Base-by-base conservation (phyloP, 2,797 vertebrate species). In the Peromyscus attwateri region DNA sequence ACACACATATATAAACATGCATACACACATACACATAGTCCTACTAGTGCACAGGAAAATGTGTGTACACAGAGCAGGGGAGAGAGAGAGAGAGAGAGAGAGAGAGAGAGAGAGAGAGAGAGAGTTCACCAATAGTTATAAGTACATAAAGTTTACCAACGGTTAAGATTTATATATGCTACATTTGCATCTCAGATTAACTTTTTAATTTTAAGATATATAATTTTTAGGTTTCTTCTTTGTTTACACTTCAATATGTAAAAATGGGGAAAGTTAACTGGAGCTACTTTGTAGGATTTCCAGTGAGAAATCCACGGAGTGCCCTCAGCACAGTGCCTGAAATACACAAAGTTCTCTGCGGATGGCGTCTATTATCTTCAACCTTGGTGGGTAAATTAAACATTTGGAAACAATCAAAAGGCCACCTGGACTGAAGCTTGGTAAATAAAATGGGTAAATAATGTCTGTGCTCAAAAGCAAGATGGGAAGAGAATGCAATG, bases 341-440 rank as follows among this genome's bases (percentile, higher is more conserved):
- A 95, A 91, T 25, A 43, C 25, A 43, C 9, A 49, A 76, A 37
- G 49, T 40, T 55, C 1, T 37, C 27, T 64, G 10, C 10, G 43
- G 66, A 46, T 80, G 13, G 37, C 31, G 27, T 70, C 62, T 91
- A 29, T 92, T 85, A 76, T 84, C 55, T 55, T 92, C 88, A 87
- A 19, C 23, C 43, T 43, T 76, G 40, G 73, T 62, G 29, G 37
- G 43, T 77, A 55, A 71, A 75, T 64, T 70, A 46, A 62, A 94
- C 89, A 96, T 96, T 92, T 71, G 79, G 85, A 96, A 97, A 89
- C 62, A 90, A 95, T 91, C 40, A 90, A 90, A 96, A 95, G 77
- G 77, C 88, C 25, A 96, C 81, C 92, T 87, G 92, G 92, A 91
- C 92, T 80, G 31, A 96, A 90, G 71, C 27, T 75, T 81, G 31